Evolutionary conservation across 2,113 vertebrate genomes (phyloP), one percentile per base, ranked within the genome.

Genomic region (Pachyramphus minor): DNA sequence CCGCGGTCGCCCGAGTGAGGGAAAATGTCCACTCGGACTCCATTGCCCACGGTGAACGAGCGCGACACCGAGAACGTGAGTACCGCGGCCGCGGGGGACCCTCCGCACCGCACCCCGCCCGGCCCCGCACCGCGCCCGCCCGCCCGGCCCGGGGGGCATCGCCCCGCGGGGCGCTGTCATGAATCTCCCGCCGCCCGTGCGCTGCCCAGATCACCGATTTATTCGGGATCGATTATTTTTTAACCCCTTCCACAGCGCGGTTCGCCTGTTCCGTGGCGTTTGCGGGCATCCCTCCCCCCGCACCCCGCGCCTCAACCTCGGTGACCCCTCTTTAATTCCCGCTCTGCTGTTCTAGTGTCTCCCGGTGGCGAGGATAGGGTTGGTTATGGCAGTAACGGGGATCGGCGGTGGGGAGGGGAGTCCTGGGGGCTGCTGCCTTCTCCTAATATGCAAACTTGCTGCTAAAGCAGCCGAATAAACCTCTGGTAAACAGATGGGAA

Each of bases 41-140:
- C 99, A 59, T 95, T 99, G 95, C 99, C 99, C 12, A 99, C 99
- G 73, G 99, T 99, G 95, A 99, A 99, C 96, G 99, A 99, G 87
- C 98, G 99, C 92, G 98, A 98, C 98, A 97, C 99, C 33, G 99
- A 99, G 96, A 99, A 99, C 96, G 99, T 99, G 96, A 99, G 99
- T 99, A 90, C 25, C 60, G 59, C 42, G 74, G 68, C 82, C 55
- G 73, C 30, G 68, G 80, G 92, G 76, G 78, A 30, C 66, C 59
- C 42, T 42, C 81, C 44, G 53, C 76, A 14, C 58, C 53, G 55
- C 55, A 14, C 55, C 55, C 31, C 55, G 33, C 76, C 81, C n/a
- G 30, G 21, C 35, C 50, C 23, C 31, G 56, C 39, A 13, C 18
- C 63, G 31, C 71, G 23, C 59, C 49, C 49, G 81, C 31, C 50